Conservation (phyloP, 2,888 invertebrate genomes). For the Parelbella ahira region DNA sequence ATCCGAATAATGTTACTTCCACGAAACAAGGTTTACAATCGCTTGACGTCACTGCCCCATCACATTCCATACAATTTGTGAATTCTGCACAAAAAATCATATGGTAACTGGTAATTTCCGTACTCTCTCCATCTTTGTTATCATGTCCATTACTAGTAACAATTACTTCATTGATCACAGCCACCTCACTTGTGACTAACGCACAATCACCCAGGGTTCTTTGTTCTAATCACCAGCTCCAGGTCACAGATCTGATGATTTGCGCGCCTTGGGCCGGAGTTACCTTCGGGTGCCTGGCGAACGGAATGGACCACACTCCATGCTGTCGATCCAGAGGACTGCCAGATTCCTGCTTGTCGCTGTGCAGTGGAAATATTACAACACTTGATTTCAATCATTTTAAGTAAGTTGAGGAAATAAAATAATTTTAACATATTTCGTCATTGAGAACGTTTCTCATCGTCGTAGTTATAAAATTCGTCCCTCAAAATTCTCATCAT, state of each 20-base stretch:
- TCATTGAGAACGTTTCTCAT: too few relatives aligned
- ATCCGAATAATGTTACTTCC: too few relatives aligned
- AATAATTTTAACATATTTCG: too few relatives aligned
- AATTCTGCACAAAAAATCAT: too few relatives aligned
- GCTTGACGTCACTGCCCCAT: too few relatives aligned
- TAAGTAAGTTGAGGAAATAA: conserved; percentile 85
- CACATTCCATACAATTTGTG: too few relatives aligned
- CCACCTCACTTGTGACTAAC: conserved; percentile 63
- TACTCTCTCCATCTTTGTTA: too few relatives aligned
- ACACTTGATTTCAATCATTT: conserved; percentile 90
- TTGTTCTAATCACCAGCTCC: conserved; percentile 67
- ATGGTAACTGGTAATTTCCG: too few relatives aligned
- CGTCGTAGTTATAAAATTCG: too few relatives aligned
- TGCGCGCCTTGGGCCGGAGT: conserved; percentile 93
- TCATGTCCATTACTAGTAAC: too few relatives aligned
- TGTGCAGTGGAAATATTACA: conserved; percentile 90
- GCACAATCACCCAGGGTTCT: conserved; percentile 47
- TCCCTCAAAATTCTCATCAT: too few relatives aligned
- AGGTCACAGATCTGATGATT: conserved; percentile 92
- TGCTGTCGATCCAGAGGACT: conserved; percentile 89
- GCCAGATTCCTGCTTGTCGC: conserved; percentile 86
- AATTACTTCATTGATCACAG: conserved; percentile 27
- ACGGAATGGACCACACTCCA: conserved; percentile 89
- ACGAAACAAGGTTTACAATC: too few relatives aligned
- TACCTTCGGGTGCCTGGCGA: conserved; percentile 89